Conservation (phyloP, 92 coral and sea anemone genomes). For the Meandrina meandrites region DNA sequence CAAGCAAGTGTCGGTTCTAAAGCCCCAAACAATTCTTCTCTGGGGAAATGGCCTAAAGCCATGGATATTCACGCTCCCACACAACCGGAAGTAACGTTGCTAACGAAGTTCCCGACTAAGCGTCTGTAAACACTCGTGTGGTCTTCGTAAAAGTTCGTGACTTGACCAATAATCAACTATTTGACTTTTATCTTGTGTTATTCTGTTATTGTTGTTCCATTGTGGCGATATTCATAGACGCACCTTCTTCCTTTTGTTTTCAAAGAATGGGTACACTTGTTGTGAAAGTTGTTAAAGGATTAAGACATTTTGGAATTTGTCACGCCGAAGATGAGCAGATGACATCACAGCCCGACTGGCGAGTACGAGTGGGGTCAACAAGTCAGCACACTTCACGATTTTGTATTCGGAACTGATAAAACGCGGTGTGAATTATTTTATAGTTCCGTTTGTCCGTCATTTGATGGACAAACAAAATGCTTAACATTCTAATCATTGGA, state of each 20-base stretch:
- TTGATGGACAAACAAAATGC: conserved; percentile 14
- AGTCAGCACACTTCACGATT: background rate
- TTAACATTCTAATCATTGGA: conserved; percentile 10
- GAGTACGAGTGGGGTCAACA: conserved; percentile 8
- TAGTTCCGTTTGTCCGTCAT: conserved; percentile 21
- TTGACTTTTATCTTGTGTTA: background rate
- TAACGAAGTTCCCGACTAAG: conserved; percentile 1
- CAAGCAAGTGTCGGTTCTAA: background rate
- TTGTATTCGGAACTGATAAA: conserved; percentile 15
- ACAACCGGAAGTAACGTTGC: conserved; percentile 20
- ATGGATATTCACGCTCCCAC: background rate
- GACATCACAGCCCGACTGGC: conserved; percentile 43
- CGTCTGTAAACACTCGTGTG: conserved; percentile 11
- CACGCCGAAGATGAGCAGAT: conserved; percentile 29
- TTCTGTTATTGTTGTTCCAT: background rate
- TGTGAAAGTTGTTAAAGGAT: background rate
- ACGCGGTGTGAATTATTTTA: conserved; percentile 7
- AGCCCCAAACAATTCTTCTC: background rate
- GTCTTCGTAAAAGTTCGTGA: conserved; percentile 24
- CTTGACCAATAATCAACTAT: background rate
- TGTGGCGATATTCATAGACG: background rate
- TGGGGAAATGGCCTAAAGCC: background rate
- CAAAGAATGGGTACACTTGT: conserved; percentile 15
- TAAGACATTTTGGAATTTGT: conserved; percentile 27
- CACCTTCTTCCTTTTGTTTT: conserved; percentile 18